phyloP scores from a whole-genome alignment of 2,888 invertebrate species.

The Perdita meconis region DNA sequence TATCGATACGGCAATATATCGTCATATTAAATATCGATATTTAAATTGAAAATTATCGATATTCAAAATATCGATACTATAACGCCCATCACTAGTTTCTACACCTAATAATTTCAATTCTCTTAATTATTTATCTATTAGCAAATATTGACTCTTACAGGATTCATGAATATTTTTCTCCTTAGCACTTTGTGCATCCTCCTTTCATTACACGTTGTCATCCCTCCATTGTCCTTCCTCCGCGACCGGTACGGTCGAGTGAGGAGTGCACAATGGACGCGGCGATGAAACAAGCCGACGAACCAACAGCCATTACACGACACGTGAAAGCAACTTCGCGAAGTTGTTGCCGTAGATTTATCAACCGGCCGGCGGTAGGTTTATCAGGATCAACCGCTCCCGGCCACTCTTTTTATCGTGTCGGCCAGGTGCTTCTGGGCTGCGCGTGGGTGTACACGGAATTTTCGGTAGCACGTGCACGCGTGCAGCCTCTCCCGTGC shows the following conservation, averaged over 20 bases:
- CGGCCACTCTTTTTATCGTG: slow-evolving; percentile 49
- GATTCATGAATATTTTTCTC: slow-evolving; percentile 1
- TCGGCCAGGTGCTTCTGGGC: slow-evolving; percentile 47
- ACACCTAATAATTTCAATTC: too few relatives aligned
- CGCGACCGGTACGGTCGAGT: neutral
- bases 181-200: neutral
- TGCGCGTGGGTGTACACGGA: slow-evolving; percentile 54
- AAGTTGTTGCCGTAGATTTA: slow-evolving; percentile 47
- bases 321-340: slow-evolving; percentile 27
- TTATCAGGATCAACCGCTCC: slow-evolving; percentile 66
- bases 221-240: neutral
- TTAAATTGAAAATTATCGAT: too few relatives aligned
- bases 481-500: slow-evolving; percentile 47
- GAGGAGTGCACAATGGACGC: slow-evolving; percentile 22
- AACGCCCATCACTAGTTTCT: too few relatives aligned
- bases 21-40: too few relatives aligned
- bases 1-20: too few relatives aligned
- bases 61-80: too few relatives aligned
- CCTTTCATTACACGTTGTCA: neutral
- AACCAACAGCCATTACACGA: neutral
- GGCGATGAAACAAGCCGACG: neutral
- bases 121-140: neutral
- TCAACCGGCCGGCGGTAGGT: slow-evolving; percentile 39
- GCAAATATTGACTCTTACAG: neutral
- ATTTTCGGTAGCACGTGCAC: slow-evolving; percentile 64